phyloP scores from a whole-genome alignment of 2,113 vertebrate genomes.

The Eonycteris spelaea region DNA sequence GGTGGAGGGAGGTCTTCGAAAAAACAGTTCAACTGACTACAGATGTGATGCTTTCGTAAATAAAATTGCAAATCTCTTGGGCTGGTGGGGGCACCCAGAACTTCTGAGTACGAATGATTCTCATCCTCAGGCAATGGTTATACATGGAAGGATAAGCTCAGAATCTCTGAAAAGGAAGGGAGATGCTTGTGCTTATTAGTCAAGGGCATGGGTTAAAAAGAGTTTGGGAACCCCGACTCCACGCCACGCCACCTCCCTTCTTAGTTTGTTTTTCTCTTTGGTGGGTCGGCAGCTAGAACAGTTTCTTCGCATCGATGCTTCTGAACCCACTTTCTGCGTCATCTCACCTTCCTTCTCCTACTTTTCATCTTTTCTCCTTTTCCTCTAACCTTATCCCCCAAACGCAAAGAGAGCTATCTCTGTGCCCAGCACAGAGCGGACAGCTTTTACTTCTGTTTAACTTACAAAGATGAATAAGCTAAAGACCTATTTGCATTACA shows the following conservation, averaged over 20 bases:
- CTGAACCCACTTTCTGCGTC: neutral
- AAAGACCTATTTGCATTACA: neutral
- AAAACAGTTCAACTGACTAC: neutral
- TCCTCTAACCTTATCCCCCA: neutral
- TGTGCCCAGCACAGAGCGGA: neutral
- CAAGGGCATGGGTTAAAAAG: neutral
- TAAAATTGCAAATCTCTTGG: neutral
- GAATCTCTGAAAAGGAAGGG: neutral
- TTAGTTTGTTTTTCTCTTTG: neutral
- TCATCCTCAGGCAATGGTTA: neutral
- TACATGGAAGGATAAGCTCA: too few relatives aligned
- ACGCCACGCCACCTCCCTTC: neutral
- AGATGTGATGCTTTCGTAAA: neutral
- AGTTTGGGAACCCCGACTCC: neutral
- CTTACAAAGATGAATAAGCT: neutral
- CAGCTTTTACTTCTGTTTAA: neutral
- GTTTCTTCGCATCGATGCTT: neutral
- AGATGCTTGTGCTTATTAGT: neutral
- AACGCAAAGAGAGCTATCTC: neutral
- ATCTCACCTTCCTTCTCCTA: neutral
- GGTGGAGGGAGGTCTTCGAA: neutral
- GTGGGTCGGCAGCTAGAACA: neutral
- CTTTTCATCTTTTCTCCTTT: neutral
- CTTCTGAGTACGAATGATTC: neutral
- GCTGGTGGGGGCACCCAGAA: neutral